Conservation (phyloP, 2,113 vertebrate genomes). For the Columbina picui region DNA sequence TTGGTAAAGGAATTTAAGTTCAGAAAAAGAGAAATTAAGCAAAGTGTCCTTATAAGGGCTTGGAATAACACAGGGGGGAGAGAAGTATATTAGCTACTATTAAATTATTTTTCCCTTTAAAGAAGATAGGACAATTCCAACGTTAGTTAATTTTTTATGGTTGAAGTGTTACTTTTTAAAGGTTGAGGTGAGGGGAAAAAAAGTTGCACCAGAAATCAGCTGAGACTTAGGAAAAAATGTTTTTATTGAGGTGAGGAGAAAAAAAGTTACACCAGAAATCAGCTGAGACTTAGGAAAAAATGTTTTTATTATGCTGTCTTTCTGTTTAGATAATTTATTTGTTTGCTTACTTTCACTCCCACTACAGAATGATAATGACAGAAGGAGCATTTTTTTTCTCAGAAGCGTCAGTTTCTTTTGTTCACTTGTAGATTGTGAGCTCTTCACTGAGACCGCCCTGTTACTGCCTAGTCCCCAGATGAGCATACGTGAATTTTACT, state of each 20-base stretch:
- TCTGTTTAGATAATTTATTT: not conserved
- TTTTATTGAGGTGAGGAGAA: not conserved
- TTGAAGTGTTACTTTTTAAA: not conserved
- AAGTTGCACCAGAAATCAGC: not conserved
- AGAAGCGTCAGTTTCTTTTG: not conserved
- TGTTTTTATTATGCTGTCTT: not conserved
- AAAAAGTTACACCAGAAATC: not conserved
- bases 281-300: not conserved
- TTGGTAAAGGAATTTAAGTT: not conserved
- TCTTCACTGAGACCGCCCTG: not conserved
- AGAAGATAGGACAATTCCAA: not conserved
- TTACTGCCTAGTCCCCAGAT: not conserved
- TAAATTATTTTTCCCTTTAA: not conserved
- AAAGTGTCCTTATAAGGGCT: not conserved
- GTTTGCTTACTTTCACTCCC: not conserved
- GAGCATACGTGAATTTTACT: not conserved
- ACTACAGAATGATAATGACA: not conserved
- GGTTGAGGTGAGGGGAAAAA: not conserved
- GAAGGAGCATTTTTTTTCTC: not conserved
- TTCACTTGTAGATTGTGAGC: not conserved
- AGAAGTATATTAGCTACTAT: not conserved
- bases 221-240: not conserved
- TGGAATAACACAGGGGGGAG: not conserved
- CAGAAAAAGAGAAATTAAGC: not conserved
- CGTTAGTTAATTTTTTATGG: not conserved